Base-by-base conservation (phyloP, 1,140 invertebrate genomes). In the Cyphomyrmex costatus region DNA sequence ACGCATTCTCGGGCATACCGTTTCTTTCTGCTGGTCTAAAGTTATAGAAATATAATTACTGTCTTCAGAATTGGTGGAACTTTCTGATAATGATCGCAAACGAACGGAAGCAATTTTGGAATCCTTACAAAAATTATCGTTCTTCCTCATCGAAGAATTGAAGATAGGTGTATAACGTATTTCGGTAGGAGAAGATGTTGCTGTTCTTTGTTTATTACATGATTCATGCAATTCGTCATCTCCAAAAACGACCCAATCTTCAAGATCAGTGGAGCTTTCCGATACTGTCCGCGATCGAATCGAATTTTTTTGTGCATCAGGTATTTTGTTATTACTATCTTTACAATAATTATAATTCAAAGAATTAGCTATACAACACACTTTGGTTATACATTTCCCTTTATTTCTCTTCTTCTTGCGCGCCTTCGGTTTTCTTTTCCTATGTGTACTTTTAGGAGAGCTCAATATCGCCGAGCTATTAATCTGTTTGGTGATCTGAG, bases 21-120 rank as follows among this genome's bases (percentile, higher is more conserved):
- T 21, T 10, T 58, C 70, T 63, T 27, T n/a, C 0, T 74, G 53
- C n/a, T 79, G 5, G 0, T 71, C 12, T 0, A 33, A 53, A 33
- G 19, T n/a, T 33, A 14, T 33, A 19, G 36, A 42, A 77, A 10
- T 30, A 16, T 16, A 12, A 61, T 30, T 61, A 19, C 6, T 77
- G 21, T 95, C 94, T 42, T 95, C 94, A n/a, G 93, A 95, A 66
- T 95, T 94, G 6, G 92, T 86, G 1, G 95, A 95, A 83, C 90
- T 93, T 70, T 95, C 93, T 7, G 95, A 95, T 8, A 90, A 16
- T 6, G 87, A 33, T n/a, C 91, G 89, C 7, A 80, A 58, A 53
- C 91, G 86, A 74, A 78, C 90, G 24, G 30, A 27, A 27, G 68
- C 36, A 36, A 36, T 61, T 46, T 82, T 80, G 21, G 61, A 66